Evolutionary conservation across 2,888 invertebrate genomes (phyloP).

Genomic region (Heliconius charithonia): DNA sequence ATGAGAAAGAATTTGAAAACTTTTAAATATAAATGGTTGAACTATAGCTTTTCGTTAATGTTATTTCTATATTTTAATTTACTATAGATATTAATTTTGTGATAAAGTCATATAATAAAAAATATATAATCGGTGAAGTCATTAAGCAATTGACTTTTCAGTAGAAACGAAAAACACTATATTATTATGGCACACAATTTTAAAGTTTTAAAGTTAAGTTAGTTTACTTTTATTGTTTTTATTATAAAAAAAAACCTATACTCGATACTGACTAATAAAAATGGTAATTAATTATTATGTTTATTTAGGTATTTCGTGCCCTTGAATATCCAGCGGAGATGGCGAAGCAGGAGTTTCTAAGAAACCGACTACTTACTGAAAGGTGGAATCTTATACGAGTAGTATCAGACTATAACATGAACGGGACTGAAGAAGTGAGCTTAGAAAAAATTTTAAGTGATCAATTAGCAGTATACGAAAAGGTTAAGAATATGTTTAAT

Average conservation of each 20-base stretch:
- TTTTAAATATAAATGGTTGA: slow-evolving; percentile 73
- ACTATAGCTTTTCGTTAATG: neutral
- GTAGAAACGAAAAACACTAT: neutral
- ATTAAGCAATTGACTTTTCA: neutral
- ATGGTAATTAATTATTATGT: slow-evolving; percentile 33
- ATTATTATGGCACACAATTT: neutral
- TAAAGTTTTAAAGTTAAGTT: neutral
- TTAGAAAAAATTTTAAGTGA: slow-evolving; percentile 80
- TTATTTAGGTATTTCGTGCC: slow-evolving; percentile 88
- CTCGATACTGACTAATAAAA: neutral
- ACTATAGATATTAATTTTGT: neutral
- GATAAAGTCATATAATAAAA: neutral
- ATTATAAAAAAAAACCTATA: neutral
- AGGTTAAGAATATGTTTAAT: slow-evolving; percentile 55
- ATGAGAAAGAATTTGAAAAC: slow-evolving; percentile 85
- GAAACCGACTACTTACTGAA: slow-evolving; percentile 83
- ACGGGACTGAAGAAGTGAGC: slow-evolving; percentile 81
- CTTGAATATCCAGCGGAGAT: slow-evolving; percentile 91
- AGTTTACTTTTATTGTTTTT: neutral
- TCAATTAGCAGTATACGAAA: slow-evolving; percentile 73
- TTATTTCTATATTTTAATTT: neutral
- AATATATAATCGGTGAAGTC: neutral
- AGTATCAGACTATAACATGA: slow-evolving; percentile 83
- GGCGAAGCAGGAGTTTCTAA: slow-evolving; percentile 85
- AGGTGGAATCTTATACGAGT: slow-evolving; percentile 83